These are phyloP conservation scores for Lutraria rhynchaena DNA, from an alignment of 1,140 invertebrate species.

Conservation along the genomic window DNA sequence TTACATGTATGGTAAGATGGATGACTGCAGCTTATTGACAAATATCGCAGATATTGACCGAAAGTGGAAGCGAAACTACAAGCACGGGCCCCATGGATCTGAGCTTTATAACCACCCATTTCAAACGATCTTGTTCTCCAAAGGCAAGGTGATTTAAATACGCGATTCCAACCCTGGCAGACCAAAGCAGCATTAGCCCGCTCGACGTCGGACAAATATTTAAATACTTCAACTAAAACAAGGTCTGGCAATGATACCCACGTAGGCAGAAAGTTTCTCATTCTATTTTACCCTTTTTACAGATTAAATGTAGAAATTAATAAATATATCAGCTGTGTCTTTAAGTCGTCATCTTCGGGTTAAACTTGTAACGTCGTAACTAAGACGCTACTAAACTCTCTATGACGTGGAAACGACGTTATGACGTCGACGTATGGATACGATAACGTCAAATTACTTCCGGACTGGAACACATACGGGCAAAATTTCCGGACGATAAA, in stretches of 20 bases:
- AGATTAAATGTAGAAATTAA: too few species aligned
- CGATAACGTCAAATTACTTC: too few species aligned
- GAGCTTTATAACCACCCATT: conserved; percentile 57
- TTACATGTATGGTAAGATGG: conserved; percentile 60
- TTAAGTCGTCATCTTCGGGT: too few species aligned
- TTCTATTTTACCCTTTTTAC: not conserved
- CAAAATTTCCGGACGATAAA: too few species aligned
- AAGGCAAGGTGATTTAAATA: conserved; percentile 52
- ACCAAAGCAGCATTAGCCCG: conserved; percentile 43
- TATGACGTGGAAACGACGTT: too few species aligned
- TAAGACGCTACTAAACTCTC: too few species aligned
- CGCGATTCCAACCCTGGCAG: conserved; percentile 52
- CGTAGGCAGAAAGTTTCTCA: conserved; percentile 21
- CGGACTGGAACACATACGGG: too few species aligned
- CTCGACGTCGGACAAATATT: conserved; percentile 53
- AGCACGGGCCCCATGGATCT: conserved; percentile 37
- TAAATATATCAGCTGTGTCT: too few species aligned
- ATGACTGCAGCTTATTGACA: conserved; percentile 55
- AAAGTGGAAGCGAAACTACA: conserved; percentile 53
- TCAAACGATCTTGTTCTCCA: conserved; percentile 59
- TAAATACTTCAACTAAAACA: conserved; percentile 57
- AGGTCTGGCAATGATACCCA: conserved; percentile 59
- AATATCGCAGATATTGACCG: conserved; percentile 46
- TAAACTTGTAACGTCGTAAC: too few species aligned
- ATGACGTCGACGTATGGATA: too few species aligned